Evolutionary conservation across 2,888 invertebrate genomes (phyloP), one percentile per base, ranked within the genome.

Genomic region (Chloroclysta siterata): DNA sequence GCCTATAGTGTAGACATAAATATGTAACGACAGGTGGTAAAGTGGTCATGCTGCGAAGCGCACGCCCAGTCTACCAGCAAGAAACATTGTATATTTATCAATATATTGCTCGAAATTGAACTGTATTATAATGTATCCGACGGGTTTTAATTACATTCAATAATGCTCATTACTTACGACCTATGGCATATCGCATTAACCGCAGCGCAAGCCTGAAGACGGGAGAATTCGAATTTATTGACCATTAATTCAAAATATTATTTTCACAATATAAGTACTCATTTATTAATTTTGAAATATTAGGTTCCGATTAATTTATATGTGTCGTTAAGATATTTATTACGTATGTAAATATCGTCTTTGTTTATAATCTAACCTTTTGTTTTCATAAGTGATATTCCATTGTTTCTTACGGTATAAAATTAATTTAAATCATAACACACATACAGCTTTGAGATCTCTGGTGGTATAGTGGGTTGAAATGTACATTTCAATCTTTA

Each of bases 241-340:
- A 91, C 93, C 93, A 92, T 93, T 92, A 92, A 93, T 92, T 91
- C 92, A 91, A 92, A 93, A 93, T 93, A 93, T 92, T 93, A 92
- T 93, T 92, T 93, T 93, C 92, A 93, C 92, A 93, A 93, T 92
- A 91, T 93, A 92, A 93, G 91, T 92, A 92, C 91, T 92, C 92
- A 93, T 93, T 93, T 92, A 93, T 93, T 93, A 93, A 93, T 93
- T 93, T 93, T 92, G 92, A 93, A 92, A 92, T 93, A 93, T 93
- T 92, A 93, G 89, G 92, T 92, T 90, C 90, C 91, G 92, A 93
- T 92, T 92, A 92, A 93, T 93, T 92, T 93, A 93, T 93, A 89
- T 89, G 91, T 92, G 90, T 92, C 92, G 91, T 92, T 92, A 90
- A 88, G 92, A 91, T 92, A 93, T 93, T 92, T 92, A 93, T 93